phyloP scores from a whole-genome alignment of 2,888 invertebrate genomes.

The Mythimna ferrago region DNA sequence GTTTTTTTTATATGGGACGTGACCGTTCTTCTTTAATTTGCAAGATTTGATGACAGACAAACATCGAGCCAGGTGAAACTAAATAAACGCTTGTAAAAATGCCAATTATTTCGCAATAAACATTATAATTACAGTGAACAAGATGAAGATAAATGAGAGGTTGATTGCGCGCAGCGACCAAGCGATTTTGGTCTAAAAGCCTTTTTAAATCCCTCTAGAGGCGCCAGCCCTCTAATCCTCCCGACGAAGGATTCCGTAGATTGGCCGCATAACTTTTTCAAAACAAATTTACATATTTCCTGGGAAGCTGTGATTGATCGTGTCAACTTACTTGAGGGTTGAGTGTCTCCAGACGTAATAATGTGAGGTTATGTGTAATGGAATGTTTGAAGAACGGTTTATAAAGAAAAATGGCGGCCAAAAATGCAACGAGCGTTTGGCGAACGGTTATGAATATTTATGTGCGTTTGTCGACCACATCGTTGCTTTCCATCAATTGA shows the following conservation, averaged over 20 bases:
- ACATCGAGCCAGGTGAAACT: too few relatives aligned
- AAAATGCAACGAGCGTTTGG: not conserved
- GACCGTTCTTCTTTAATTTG: too few relatives aligned
- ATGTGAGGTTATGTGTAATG: not conserved
- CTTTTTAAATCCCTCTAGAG: constrained; percentile 75
- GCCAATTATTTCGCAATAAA: constrained; percentile 54
- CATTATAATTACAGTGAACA: constrained; percentile 68
- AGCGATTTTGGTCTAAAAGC: constrained; percentile 73
- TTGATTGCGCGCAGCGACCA: constrained; percentile 66
- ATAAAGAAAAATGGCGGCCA: not conserved
- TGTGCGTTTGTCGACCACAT: too few relatives aligned
- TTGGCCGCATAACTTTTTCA: constrained; percentile 81
- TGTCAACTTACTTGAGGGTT: constrained; percentile 63
- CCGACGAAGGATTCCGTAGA: constrained; percentile 73
- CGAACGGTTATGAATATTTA: too few relatives aligned
- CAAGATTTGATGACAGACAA: too few relatives aligned
- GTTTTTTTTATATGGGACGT: too few relatives aligned
- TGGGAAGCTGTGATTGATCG: constrained; percentile 74
- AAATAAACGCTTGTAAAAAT: not conserved
- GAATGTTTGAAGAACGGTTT: constrained; percentile 2
- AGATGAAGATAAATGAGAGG: constrained; percentile 76
- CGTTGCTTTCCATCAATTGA: too few relatives aligned
- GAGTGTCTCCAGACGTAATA: constrained; percentile 25
- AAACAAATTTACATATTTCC: constrained; percentile 85
- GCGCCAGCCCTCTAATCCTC: constrained; percentile 72